Evolutionary conservation across 2,797 vertebrate genomes (phyloP).

Genomic region (Microctenopoma lineatum): DNA sequence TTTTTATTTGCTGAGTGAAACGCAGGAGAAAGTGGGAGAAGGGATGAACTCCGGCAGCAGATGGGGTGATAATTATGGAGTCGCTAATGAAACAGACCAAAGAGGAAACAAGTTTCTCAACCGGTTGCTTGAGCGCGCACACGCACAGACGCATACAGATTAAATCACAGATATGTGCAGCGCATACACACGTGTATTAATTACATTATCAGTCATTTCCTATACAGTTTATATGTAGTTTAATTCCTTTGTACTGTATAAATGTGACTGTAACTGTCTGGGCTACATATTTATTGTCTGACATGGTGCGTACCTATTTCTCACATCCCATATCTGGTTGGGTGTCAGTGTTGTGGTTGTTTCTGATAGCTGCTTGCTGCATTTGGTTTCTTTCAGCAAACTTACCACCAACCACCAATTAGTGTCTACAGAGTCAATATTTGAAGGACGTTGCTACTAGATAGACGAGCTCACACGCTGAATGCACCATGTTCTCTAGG

Average conservation of each 20-base stretch:
- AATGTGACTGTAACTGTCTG: no score
- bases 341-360: neutral
- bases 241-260: no score
- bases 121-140: conserved; percentile 11
- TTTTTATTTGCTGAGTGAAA: conserved; percentile 21
- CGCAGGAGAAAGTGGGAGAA: conserved; percentile 22
- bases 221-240: no score
- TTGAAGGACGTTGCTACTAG: neutral
- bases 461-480: neutral
- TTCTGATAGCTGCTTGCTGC: no score
- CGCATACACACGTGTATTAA: neutral
- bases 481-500: no score
- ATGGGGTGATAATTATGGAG: conserved; percentile 66
- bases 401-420: neutral
- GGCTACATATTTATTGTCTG: no score
- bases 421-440: neutral
- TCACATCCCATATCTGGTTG: neutral
- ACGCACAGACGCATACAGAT: neutral
- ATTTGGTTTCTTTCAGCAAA: no score
- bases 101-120: conserved; percentile 66
- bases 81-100: conserved; percentile 61
- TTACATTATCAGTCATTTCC: no score
- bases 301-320: neutral
- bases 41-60: conserved; percentile 60
- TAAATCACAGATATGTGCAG: neutral